Conservation (phyloP, 2,797 vertebrate species). For the Pitangus sulphuratus region DNA sequence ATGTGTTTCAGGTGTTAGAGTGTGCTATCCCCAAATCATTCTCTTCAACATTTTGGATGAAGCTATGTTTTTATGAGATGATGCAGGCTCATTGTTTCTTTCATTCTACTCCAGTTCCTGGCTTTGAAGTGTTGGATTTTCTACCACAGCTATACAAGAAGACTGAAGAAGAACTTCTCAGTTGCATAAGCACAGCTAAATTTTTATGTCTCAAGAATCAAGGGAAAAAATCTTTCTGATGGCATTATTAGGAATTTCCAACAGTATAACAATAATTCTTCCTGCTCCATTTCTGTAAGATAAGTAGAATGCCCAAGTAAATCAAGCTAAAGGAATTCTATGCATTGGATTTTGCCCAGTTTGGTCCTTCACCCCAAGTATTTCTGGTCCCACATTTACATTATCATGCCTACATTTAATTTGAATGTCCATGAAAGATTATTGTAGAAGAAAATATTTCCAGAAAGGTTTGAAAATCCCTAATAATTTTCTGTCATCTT, state of each 20-base stretch:
- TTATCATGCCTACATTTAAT: background rate
- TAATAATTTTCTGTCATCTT: background rate
- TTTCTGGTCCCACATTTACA: background rate
- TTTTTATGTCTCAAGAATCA: background rate
- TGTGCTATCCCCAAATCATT: background rate
- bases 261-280: background rate
- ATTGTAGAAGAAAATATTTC: background rate
- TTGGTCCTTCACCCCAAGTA: background rate
- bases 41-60: background rate
- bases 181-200: background rate
- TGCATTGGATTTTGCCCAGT: background rate
- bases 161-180: background rate
- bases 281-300: background rate
- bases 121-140: background rate
- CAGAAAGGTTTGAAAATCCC: background rate
- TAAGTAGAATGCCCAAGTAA: background rate
- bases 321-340: background rate
- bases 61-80: background rate
- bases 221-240: background rate
- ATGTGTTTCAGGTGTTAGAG: background rate
- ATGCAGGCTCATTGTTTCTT: background rate
- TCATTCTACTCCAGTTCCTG: background rate
- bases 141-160: background rate
- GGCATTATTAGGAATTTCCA: background rate
- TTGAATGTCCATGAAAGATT: background rate